phyloP scores from a whole-genome alignment of 2,113 vertebrate species.

The Rynchops niger region DNA sequence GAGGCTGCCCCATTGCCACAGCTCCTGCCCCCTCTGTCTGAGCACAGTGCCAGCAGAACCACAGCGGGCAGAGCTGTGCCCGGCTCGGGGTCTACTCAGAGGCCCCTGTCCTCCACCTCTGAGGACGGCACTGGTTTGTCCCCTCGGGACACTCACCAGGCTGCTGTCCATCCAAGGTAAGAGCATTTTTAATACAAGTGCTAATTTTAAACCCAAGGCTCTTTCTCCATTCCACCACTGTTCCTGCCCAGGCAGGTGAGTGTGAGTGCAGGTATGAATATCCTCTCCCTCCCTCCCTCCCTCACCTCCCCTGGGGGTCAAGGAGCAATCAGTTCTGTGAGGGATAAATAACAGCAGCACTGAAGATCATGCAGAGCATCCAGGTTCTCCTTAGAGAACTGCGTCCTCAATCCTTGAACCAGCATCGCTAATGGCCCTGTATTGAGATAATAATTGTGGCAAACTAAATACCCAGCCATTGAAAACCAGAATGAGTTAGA shows the following conservation, averaged over 20 bases:
- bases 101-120: background rate
- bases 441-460: background rate
- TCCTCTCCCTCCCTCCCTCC: background rate
- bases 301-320: background rate
- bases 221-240: background rate
- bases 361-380: background rate
- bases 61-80: background rate
- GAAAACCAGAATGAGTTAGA: background rate
- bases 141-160: background rate
- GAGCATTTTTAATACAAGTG: background rate
- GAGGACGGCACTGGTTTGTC: background rate
- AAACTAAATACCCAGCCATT: background rate
- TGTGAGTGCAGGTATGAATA: background rate
- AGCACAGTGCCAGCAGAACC: fast-evolving
- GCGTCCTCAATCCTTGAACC: background rate
- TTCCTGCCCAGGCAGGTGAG: background rate
- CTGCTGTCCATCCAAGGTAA: background rate
- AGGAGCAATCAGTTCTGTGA: background rate
- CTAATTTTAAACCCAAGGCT: background rate
- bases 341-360: fast-evolving
- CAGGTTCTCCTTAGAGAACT: background rate
- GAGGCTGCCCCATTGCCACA: too few relatives aligned
- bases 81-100: background rate
- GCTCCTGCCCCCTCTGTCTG: background rate
- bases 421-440: background rate